Percentiles rank a stretch among this genome's conserved stretches.
These are phyloP conservation scores for Eueremaeus valkanovi DNA, from an alignment of 2,888 invertebrate species.

Conservation along the genomic window DNA sequence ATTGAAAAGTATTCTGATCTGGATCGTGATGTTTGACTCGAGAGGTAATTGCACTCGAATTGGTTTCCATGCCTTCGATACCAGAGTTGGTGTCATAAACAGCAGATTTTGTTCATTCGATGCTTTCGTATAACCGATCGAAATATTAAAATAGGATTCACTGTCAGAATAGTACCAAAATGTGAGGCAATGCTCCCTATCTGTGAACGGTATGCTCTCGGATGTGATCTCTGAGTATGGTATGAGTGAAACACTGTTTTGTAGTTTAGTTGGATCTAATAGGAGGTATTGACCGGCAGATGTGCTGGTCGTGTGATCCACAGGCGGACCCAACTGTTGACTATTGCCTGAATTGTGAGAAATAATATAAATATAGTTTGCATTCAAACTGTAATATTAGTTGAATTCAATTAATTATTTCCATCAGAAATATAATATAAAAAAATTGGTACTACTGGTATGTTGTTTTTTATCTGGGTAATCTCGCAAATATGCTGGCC, in stretches of 20 bases:
- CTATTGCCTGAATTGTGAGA: no score
- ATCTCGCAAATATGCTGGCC: no score
- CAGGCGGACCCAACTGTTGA: constrained; percentile 10
- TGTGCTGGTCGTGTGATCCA: constrained; percentile 11
- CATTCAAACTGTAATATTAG: no score
- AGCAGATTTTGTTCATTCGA: no score
- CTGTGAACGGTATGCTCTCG: no score
- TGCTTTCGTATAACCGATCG: not conserved
- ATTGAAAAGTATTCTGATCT: not conserved
- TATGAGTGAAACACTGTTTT: no score
- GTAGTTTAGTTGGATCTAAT: constrained; percentile 5
- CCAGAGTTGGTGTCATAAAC: not conserved
- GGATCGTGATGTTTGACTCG: not conserved
- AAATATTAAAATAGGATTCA: constrained; percentile 9
- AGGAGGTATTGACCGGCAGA: constrained; percentile 18
- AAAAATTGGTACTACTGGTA: no score
- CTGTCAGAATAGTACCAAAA: constrained; percentile 28
- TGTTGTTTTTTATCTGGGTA: no score
- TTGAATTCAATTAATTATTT: not conserved
- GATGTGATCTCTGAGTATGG: no score
- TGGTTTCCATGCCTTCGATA: not conserved
- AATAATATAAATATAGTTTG: no score
- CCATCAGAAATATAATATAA: no score
- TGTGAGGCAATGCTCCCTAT: constrained; percentile 23
- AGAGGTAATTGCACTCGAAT: not conserved